phyloP scores from a whole-genome alignment of 2,113 vertebrate species.

The Ceyx melanurus region DNA sequence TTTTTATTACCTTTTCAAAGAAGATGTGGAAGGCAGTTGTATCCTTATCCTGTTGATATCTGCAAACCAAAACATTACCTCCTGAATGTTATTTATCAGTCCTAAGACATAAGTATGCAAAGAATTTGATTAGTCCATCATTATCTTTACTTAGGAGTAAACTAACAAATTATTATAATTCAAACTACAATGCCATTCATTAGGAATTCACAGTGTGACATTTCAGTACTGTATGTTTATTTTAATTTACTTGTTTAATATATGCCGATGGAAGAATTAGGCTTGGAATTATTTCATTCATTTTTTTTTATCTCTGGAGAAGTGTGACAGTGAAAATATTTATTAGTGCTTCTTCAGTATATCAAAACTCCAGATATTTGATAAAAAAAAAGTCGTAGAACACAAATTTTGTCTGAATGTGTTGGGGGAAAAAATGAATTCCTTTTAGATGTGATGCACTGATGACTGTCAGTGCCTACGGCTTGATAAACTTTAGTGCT shows the following conservation, averaged over 20 bases:
- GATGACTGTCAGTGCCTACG: not conserved
- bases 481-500: not conserved
- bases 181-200: not conserved
- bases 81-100: not conserved
- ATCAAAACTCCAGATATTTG: not conserved
- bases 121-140: constrained; percentile 4
- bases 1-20: not conserved
- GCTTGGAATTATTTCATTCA: not conserved
- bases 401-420: not conserved
- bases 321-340: not conserved
- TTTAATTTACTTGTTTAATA: not conserved
- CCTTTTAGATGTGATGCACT: not conserved
- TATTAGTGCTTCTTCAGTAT: not conserved
- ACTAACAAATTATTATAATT: no score
- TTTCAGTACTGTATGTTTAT: not conserved
- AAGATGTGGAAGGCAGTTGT: not conserved
- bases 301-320: not conserved
- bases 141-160: constrained; percentile 1
- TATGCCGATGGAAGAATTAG: not conserved
- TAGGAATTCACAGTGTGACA: not conserved
- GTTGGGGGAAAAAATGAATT: not conserved
- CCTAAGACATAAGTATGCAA: not conserved
- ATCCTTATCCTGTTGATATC: not conserved
- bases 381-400: not conserved
- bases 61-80: not conserved